Base-by-base conservation (phyloP, 2,113 vertebrate species). In the Forbesichthys papilliferus region DNA sequence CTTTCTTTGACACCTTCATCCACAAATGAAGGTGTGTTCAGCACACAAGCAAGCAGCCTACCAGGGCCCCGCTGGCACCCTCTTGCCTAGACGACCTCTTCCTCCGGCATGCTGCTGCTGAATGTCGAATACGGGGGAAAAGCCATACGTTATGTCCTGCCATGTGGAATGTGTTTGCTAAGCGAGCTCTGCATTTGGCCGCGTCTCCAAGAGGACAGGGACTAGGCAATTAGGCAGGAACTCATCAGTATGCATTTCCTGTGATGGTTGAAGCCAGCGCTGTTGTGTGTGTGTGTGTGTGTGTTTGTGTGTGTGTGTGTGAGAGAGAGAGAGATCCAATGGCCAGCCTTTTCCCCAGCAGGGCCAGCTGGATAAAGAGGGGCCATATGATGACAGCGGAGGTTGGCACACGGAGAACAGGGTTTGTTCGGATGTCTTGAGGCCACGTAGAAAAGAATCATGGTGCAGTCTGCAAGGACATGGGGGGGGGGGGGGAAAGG, bases 361-460 rank as follows among this genome's bases (percentile, higher is more conserved):
- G 42, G 61, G 75, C 73, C 75, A 74, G 73, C 71, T 77, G 79
- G 63, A 62, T 72, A 65, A 61, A 78, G 69, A 83, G 66, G n/a
- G 61, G 68, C 73, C 86, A 80, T 84, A 83, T 79, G 86, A 77
- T 77, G 74, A 64, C 61, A 68, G 64, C 58, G 70, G 64, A 53
- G 53, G 47, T 54, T 73, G 60, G 66, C 73, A 33, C 42, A 11
- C n/a, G 48, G 63, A 64, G 60, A 36, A 71, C 20, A 47, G 57
- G 34, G n/a, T 69, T 59, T 77, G 66, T 81, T 67, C 66, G 9
- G 62, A 20, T 65, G 54, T 74, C 33, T 57, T 13, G 71, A 62
- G 68, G 61, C 56, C 8, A 67, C 59, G 46, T 9, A 56, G 33
- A 36, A 60, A 14, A 27, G 27, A 27, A 57, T 36, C 65, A 60